A percentile compares a stretch with the other conserved stretches of the same genome.
Evolutionary conservation across 1,140 invertebrate genomes (phyloP).

Genomic region (Drosophila watanabei): DNA sequence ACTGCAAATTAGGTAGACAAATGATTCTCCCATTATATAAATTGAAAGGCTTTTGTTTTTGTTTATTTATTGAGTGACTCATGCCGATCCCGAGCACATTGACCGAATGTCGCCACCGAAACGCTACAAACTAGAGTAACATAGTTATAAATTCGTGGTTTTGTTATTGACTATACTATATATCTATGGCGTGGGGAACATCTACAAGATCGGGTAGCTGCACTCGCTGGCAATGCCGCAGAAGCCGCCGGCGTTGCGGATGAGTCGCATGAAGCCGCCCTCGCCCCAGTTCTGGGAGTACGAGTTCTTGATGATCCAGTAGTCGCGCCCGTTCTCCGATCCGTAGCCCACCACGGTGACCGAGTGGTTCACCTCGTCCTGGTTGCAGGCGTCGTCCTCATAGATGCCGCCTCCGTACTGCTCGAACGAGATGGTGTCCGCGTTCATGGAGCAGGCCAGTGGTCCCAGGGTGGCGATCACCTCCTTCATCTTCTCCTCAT

Average conservation of each 20-base stretch:
- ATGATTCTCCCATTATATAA: too few species aligned
- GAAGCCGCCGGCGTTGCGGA: constrained; percentile 89
- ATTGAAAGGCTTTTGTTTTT: constrained; percentile 15
- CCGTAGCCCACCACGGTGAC: constrained; percentile 88
- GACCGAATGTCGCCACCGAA: neutral
- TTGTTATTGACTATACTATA: constrained; percentile 47
- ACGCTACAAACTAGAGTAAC: constrained; percentile 48
- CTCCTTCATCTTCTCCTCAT: constrained; percentile 90
- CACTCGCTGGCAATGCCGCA: constrained; percentile 88
- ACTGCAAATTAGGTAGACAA: neutral
- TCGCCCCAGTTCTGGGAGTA: constrained; percentile 90
- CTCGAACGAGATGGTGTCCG: constrained; percentile 91
- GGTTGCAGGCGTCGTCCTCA: constrained; percentile 86
- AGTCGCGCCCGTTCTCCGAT: constrained; percentile 87
- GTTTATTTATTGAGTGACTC: constrained; percentile 25
- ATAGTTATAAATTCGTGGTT: constrained; percentile 63
- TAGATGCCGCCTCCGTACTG: constrained; percentile 91
- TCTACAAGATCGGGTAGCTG: constrained; percentile 78
- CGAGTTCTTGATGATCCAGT: constrained; percentile 94
- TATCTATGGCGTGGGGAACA: neutral
- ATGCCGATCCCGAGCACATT: neutral
- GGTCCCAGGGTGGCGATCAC: constrained; percentile 94
- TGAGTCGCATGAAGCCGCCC: constrained; percentile 90
- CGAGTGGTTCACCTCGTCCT: constrained; percentile 87
- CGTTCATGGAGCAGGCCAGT: constrained; percentile 92